phyloP scores from a whole-genome alignment of 2,113 vertebrate genomes.

The Peucedramus taeniatus region DNA sequence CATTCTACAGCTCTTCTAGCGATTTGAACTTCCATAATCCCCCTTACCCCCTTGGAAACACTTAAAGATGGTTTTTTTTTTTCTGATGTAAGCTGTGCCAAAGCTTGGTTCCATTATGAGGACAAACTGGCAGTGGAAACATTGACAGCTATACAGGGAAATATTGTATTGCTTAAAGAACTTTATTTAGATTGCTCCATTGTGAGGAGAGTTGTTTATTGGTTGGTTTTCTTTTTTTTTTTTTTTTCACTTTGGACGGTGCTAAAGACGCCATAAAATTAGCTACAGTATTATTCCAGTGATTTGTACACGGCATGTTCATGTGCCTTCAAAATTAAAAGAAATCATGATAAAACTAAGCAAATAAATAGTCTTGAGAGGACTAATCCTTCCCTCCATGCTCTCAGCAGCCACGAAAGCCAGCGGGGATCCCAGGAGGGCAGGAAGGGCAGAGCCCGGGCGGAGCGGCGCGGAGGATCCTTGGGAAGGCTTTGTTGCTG shows the following conservation, averaged over 20 bases:
- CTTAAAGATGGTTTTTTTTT: background rate
- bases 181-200: background rate
- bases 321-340: background rate
- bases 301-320: background rate
- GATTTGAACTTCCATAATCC: background rate
- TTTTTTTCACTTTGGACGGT: background rate
- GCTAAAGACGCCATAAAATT: background rate
- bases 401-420: background rate
- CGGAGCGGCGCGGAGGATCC: accelerated
- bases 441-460: background rate
- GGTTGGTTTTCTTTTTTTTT: background rate
- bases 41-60: background rate
- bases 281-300: background rate
- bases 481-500: background rate
- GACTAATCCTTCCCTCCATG: background rate
- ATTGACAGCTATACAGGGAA: background rate
- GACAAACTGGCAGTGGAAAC: background rate
- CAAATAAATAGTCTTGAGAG: background rate
- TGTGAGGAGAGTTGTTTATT: background rate
- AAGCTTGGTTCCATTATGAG: background rate
- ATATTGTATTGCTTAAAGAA: background rate
- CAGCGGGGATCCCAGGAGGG: background rate
- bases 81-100: background rate
- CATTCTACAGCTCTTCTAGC: background rate
- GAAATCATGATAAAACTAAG: background rate